phyloP scores from a whole-genome alignment of 2,113 vertebrate genomes.

The Bettongia penicillata region DNA sequence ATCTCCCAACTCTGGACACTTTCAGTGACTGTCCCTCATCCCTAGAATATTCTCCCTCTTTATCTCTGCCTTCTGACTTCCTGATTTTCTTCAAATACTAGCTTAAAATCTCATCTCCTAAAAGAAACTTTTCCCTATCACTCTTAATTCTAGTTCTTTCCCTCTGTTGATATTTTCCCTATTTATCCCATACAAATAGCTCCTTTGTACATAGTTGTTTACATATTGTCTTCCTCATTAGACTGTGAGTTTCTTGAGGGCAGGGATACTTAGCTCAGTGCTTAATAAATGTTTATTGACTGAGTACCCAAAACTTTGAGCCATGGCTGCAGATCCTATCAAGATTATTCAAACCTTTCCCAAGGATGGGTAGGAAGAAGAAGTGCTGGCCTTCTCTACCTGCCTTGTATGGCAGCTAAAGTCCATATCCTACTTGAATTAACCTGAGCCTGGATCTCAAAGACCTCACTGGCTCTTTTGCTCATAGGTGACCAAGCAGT shows the following conservation, averaged over 20 bases:
- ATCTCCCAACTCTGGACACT: background rate
- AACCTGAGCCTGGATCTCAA: background rate
- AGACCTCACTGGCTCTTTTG: background rate
- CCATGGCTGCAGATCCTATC: background rate
- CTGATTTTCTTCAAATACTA: background rate
- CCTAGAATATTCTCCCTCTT: background rate
- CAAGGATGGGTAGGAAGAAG: background rate
- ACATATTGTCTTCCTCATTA: too few species aligned
- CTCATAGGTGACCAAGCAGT: background rate
- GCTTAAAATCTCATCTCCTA: background rate
- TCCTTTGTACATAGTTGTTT: background rate
- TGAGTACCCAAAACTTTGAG: background rate
- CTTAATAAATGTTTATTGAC: background rate
- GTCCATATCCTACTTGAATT: background rate
- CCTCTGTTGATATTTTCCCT: background rate
- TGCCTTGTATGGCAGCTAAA: background rate
- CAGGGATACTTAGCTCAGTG: background rate
- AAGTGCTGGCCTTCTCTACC: background rate
- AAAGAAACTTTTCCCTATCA: background rate
- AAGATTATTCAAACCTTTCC: background rate
- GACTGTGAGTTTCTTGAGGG: background rate
- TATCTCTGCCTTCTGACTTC: background rate
- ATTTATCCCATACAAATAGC: background rate
- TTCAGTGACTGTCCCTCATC: background rate
- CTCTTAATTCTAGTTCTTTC: background rate